phyloP scores from a whole-genome alignment of 64 coral and sea anemone genomes.

The Montipora cactus region DNA sequence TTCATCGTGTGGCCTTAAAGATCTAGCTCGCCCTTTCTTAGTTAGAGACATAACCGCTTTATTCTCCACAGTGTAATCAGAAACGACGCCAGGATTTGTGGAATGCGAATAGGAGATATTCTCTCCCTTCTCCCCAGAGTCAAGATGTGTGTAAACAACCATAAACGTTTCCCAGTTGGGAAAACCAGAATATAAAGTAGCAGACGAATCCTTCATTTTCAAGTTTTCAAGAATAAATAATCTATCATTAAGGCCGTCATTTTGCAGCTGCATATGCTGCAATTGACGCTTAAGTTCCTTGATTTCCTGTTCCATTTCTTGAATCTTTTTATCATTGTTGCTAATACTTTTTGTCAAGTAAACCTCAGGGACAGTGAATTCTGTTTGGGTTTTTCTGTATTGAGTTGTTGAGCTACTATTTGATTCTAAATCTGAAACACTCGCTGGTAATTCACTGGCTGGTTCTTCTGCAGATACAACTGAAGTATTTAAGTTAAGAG shows the following conservation, averaged over 20 bases:
- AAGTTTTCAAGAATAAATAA: slow-evolving; percentile 24
- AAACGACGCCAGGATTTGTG: neutral
- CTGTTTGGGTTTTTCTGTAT: slow-evolving; percentile 30
- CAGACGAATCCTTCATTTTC: neutral
- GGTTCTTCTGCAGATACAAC: neutral
- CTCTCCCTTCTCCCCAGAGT: slow-evolving; percentile 50
- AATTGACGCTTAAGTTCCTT: neutral
- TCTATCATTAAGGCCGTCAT: slow-evolving; percentile 8
- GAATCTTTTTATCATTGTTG: neutral
- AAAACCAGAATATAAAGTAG: slow-evolving; percentile 26
- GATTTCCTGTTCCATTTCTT: slow-evolving; percentile 35
- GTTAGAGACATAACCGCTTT: neutral
- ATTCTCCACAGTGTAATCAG: slow-evolving; percentile 6
- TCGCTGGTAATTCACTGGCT: neutral
- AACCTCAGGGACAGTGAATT: neutral
- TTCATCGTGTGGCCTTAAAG: slow-evolving; percentile 35
- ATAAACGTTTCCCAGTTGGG: neutral
- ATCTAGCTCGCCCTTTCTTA: slow-evolving; percentile 48
- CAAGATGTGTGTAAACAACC: slow-evolving; percentile 52
- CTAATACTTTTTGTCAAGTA: neutral
- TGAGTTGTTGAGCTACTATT: slow-evolving; percentile 5
- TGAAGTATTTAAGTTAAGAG: neutral
- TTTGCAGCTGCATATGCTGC: neutral
- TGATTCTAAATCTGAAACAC: neutral
- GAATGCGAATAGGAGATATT: slow-evolving; percentile 62